Conservation (phyloP, 2,888 invertebrate genomes). For the Drosophila antonietae region DNA sequence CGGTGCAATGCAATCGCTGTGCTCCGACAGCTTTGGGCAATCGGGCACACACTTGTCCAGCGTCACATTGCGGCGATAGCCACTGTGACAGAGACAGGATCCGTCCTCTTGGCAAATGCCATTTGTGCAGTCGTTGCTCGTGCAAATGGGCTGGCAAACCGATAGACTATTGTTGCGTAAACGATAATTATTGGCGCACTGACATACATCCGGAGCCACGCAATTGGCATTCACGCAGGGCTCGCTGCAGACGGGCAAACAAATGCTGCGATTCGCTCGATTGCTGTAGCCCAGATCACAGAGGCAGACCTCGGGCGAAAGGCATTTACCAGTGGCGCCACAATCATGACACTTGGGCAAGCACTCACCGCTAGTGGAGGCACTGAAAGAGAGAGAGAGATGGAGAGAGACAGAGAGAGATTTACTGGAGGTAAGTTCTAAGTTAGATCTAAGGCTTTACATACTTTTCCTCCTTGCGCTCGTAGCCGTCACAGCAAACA, state of each 20-base stretch:
- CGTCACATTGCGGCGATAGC: constrained; percentile 77
- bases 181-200: constrained; percentile 71
- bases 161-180: constrained; percentile 66
- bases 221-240: constrained; percentile 79
- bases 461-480: constrained; percentile 64
- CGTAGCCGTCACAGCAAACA: constrained; percentile 82
- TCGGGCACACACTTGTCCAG: constrained; percentile 72
- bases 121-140: constrained; percentile 81
- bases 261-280: constrained; percentile 61
- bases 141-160: constrained; percentile 83
- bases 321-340: constrained; percentile 73
- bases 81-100: constrained; percentile 86
- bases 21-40: constrained; percentile 75
- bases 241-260: constrained; percentile 75
- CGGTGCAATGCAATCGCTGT: constrained; percentile 84
- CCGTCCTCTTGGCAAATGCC: constrained; percentile 86
- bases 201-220: constrained; percentile 76
- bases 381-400: too few relatives aligned
- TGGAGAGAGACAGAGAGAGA: not conserved
- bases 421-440: not conserved
- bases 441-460: constrained; percentile 13
- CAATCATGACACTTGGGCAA: constrained; percentile 80
- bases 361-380: constrained; percentile 67
- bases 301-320: constrained; percentile 75
- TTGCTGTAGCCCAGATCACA: constrained; percentile 79